Conservation (phyloP, 2,888 invertebrate genomes). For the Dexiosoma caninum region DNA sequence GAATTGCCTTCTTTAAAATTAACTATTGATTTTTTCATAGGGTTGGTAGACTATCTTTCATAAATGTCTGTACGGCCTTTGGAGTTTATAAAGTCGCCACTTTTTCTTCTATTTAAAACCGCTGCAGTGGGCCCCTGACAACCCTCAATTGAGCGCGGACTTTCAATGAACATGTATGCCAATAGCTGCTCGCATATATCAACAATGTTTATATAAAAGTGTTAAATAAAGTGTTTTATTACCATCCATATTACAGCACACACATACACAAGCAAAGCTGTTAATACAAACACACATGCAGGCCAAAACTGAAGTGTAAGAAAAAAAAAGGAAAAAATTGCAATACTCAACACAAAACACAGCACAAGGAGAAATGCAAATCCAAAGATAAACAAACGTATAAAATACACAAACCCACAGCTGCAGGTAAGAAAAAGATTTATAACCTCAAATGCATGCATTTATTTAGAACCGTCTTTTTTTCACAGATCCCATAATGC, state of each 20-base stretch:
- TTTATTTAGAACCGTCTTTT: constrained; percentile 1
- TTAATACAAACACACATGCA: background rate
- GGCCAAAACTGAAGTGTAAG: background rate
- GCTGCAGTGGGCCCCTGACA: background rate
- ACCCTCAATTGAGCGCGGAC: background rate
- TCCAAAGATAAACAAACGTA: constrained; percentile 54
- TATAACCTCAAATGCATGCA: background rate
- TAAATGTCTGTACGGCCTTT: too few relatives aligned
- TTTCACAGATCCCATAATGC: constrained; percentile 27
- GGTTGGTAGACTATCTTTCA: too few relatives aligned
- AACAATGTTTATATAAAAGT: constrained; percentile 25
- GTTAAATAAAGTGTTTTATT: constrained; percentile 60
- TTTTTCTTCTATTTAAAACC: too few relatives aligned
- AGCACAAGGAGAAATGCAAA: constrained; percentile 54
- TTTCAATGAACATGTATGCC: background rate
- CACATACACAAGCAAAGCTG: background rate
- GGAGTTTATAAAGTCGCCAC: too few relatives aligned
- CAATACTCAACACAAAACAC: background rate
- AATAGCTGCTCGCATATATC: background rate
- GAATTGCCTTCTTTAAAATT: too few relatives aligned
- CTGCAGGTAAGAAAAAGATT: constrained; percentile 8
- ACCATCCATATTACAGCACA: constrained; percentile 17
- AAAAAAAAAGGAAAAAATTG: background rate
- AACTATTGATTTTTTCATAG: too few relatives aligned
- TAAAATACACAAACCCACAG: constrained; percentile 31